These are phyloP conservation scores for Syrrhaptes paradoxus DNA, from an alignment of 2,113 vertebrate genomes.

Conservation along the genomic window DNA sequence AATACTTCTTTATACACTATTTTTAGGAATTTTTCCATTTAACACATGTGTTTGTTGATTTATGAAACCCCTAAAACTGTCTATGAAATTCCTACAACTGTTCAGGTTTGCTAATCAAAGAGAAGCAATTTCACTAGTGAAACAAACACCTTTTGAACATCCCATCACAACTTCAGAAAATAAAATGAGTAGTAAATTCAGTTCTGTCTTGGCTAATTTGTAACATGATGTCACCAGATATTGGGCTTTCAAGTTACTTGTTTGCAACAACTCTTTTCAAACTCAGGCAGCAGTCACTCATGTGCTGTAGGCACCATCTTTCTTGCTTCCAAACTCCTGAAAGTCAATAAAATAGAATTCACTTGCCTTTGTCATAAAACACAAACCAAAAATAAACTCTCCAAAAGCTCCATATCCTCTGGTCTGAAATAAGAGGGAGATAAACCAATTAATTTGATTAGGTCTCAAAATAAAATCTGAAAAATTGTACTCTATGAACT, in stretches of 20 bases:
- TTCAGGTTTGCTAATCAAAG: neutral
- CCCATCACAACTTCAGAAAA: neutral
- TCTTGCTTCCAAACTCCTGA: neutral
- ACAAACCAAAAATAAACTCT: neutral
- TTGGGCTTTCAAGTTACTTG: neutral
- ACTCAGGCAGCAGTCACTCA: neutral
- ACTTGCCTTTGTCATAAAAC: neutral
- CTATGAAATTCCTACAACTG: neutral
- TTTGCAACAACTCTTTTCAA: neutral
- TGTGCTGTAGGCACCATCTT: neutral
- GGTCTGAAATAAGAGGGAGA: neutral
- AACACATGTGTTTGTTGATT: neutral
- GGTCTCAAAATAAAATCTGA: neutral
- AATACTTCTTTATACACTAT: neutral
- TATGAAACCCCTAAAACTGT: neutral
- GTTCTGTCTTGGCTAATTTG: neutral
- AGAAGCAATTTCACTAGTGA: neutral
- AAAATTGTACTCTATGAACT: neutral
- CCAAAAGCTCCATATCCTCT: neutral
- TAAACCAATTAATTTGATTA: conserved; percentile 12
- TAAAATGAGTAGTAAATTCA: neutral
- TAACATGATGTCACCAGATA: neutral
- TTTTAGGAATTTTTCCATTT: neutral
- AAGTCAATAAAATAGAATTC: neutral
- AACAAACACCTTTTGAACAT: conserved; percentile 1